These are phyloP conservation scores for Xenopus petersii DNA, from an alignment of 2,797 vertebrate genomes.

Conservation along the genomic window DNA sequence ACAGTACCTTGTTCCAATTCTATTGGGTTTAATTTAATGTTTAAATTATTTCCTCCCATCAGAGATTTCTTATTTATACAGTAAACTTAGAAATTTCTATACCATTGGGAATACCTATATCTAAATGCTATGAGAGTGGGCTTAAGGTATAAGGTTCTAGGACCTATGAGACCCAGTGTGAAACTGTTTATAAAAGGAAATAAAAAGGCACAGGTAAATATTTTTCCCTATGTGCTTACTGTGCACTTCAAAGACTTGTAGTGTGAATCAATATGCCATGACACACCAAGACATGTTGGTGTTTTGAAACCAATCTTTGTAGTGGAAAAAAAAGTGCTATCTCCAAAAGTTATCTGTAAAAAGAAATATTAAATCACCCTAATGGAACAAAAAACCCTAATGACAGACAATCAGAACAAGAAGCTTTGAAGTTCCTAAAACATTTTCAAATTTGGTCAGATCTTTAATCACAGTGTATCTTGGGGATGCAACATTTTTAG, in stretches of 20 bases:
- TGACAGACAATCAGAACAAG: not conserved
- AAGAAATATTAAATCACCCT: conserved; percentile 8
- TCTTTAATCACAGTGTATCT: not conserved
- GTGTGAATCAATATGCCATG: not conserved
- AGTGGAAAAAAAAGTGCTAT: not conserved
- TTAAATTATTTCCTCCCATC: too few species aligned
- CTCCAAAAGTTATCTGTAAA: conserved; percentile 6
- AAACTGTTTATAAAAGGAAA: too few species aligned
- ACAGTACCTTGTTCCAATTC: too few species aligned
- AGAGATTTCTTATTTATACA: too few species aligned
- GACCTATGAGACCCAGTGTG: too few species aligned
- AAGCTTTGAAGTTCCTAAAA: conserved; percentile 4
- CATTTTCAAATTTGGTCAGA: not conserved
- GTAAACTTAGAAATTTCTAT: too few species aligned
- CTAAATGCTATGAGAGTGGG: too few species aligned
- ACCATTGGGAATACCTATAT: too few species aligned
- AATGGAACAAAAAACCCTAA: not conserved
- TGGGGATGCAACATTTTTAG: not conserved
- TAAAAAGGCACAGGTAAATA: too few species aligned
- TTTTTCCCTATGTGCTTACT: too few species aligned
- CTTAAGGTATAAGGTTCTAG: too few species aligned
- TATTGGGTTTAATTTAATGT: too few species aligned
- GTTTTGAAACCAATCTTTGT: not conserved
- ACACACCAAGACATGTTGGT: not conserved
- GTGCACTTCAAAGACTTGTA: not conserved